Evolutionary conservation across 2,888 invertebrate genomes (phyloP).

Genomic region (Pseudococcus longispinus): DNA sequence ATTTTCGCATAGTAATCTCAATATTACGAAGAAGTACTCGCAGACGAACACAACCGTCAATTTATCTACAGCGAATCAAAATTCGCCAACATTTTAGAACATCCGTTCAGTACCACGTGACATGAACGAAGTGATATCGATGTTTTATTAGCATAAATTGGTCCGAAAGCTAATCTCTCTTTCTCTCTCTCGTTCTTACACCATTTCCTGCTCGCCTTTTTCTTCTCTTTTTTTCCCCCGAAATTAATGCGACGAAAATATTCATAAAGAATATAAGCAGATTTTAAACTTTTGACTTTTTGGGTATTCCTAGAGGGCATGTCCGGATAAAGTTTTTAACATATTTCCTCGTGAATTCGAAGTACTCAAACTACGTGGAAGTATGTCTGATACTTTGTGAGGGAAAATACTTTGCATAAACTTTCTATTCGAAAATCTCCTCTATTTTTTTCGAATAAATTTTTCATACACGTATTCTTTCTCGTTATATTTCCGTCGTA

Average conservation of each 20-base stretch:
- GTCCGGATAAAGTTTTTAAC: conserved; percentile 18
- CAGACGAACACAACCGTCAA: background rate
- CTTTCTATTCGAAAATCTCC: background rate
- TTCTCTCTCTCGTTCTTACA: background rate
- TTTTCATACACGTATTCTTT: background rate
- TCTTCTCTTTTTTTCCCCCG: background rate
- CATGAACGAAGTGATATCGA: background rate
- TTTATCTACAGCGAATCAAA: background rate
- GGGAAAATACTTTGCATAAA: background rate
- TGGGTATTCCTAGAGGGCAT: background rate
- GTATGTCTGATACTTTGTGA: background rate
- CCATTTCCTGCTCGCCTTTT: background rate
- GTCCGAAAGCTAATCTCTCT: background rate
- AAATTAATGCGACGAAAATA: conserved; percentile 7
- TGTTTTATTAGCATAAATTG: background rate
- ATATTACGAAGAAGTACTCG: background rate
- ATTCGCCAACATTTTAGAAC: background rate
- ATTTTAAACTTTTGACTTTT: conserved; percentile 20
- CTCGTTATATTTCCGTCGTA: background rate
- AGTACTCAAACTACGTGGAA: background rate
- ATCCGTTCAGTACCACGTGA: background rate
- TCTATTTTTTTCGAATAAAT: background rate
- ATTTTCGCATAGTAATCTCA: background rate
- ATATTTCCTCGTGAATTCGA: conserved; percentile 7
- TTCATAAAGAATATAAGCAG: background rate